Conservation (phyloP, 1,140 invertebrate genomes). For the Pissodes strobi region DNA sequence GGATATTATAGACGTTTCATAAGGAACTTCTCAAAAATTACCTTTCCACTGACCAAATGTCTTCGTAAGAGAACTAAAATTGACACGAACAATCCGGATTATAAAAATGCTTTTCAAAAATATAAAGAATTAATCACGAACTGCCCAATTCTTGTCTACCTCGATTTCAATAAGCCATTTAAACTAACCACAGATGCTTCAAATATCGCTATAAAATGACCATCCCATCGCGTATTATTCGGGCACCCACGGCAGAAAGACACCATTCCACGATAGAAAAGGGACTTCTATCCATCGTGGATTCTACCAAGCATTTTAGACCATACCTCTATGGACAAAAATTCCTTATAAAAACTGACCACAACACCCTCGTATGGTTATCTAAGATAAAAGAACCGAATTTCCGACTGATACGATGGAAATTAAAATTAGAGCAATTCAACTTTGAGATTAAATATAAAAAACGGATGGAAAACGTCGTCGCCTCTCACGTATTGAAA, state of each 20-base stretch:
- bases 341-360: conserved; percentile 33
- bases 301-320: conserved; percentile 26
- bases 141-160: background rate
- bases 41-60: too few species aligned
- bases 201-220: background rate
- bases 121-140: conserved; percentile 15
- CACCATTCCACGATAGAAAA: conserved; percentile 43
- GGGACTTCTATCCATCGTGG: conserved; percentile 42
- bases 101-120: conserved; percentile 37
- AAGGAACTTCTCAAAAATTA: too few species aligned
- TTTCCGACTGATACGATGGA: background rate
- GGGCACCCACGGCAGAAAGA: conserved; percentile 37
- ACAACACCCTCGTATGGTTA: conserved; percentile 31
- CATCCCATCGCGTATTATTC: too few species aligned
- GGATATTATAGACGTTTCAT: too few species aligned
- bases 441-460: conserved; percentile 12
- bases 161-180: too few species aligned
- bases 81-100: too few species aligned
- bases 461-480: background rate
- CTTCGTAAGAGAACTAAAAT: conserved; percentile 39
- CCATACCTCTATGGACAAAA: conserved; percentile 16
- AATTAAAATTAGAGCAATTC: conserved; percentile 24
- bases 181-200: background rate
- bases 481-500: too few species aligned
- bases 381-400: conserved; percentile 14